A percentile compares a stretch with the other conserved stretches of the same genome.
phyloP scores from a whole-genome alignment of 1,140 invertebrate genomes.

The Daktulosphaira vitifoliae region DNA sequence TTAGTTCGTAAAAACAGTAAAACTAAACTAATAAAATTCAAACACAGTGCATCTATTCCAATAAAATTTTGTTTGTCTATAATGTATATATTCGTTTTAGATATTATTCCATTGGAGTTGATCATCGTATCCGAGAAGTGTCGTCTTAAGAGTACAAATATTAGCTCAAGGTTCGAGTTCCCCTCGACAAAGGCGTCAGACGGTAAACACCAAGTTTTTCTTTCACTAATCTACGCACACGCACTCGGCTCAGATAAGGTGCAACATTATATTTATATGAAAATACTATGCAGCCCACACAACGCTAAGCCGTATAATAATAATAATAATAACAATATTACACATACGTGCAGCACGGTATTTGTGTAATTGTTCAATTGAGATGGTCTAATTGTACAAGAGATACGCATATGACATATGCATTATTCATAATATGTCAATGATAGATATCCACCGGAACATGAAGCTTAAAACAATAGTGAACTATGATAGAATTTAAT shows the following conservation, averaged over 20 bases:
- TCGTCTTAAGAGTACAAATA: constrained; percentile 24
- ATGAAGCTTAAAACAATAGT: constrained; percentile 24
- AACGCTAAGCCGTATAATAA: too few relatives aligned
- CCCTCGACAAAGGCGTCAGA: constrained; percentile 26
- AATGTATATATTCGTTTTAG: too few relatives aligned
- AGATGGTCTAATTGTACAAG: constrained; percentile 8
- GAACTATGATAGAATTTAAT: not conserved
- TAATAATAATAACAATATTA: too few relatives aligned
- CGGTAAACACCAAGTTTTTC: constrained; percentile 25
- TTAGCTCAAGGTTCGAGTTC: constrained; percentile 26
- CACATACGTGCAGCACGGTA: not conserved
- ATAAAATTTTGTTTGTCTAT: constrained; percentile 16
- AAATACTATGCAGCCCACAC: not conserved
- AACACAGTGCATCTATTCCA: not conserved
- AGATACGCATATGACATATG: not conserved
- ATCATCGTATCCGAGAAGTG: constrained; percentile 11
- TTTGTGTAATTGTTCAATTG: constrained; percentile 27
- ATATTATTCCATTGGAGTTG: not conserved
- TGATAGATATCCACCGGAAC: constrained; percentile 24
- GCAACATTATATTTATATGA: constrained; percentile 1
- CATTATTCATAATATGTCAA: constrained; percentile 10
- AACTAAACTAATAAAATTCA: constrained; percentile 26
- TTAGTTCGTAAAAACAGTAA: too few relatives aligned
- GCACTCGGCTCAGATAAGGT: constrained; percentile 11
- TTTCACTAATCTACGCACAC: not conserved